Conservation (phyloP, 2,888 invertebrate species). For the Synergus umbraculus region DNA sequence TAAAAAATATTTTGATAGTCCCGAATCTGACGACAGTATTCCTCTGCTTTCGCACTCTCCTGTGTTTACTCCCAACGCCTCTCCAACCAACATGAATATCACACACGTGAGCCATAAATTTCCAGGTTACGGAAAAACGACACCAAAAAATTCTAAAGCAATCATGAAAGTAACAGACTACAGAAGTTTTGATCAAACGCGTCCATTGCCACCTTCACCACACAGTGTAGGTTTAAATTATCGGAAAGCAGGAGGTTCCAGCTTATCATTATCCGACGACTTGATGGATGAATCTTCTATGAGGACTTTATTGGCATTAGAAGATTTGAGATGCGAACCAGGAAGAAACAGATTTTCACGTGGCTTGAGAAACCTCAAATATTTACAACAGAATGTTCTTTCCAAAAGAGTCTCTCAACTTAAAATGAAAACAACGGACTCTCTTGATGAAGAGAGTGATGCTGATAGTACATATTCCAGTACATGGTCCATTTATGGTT, state of each 20-base stretch:
- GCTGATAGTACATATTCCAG: slow-evolving; percentile 68
- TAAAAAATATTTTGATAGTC: slow-evolving; percentile 63
- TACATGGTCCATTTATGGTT: slow-evolving; percentile 62
- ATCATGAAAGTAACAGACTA: slow-evolving; percentile 58
- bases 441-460: slow-evolving; percentile 77
- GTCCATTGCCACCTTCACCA: slow-evolving; percentile 38
- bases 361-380: slow-evolving; percentile 83
- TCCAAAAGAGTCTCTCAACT: slow-evolving; percentile 81
- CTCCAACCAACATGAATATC: slow-evolving; percentile 45
- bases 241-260: slow-evolving; percentile 59
- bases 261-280: slow-evolving; percentile 67
- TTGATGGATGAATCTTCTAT: slow-evolving; percentile 75
- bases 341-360: slow-evolving; percentile 78
- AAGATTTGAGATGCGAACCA: slow-evolving; percentile 81
- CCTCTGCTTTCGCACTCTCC: slow-evolving; percentile 61
- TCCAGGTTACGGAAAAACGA: slow-evolving; percentile 58
- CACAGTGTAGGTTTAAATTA: slow-evolving; percentile 49
- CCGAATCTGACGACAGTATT: slow-evolving; percentile 68
- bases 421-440: slow-evolving; percentile 71
- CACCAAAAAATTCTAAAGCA: slow-evolving; percentile 51
- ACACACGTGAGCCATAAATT: slow-evolving; percentile 59
- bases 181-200: slow-evolving; percentile 47
- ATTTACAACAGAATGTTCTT: slow-evolving; percentile 81
- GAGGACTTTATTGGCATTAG: slow-evolving; percentile 78
- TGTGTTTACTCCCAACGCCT: slow-evolving; percentile 54